Evolutionary conservation across 2,888 invertebrate genomes (phyloP).

Genomic region (Belgica antarctica): DNA sequence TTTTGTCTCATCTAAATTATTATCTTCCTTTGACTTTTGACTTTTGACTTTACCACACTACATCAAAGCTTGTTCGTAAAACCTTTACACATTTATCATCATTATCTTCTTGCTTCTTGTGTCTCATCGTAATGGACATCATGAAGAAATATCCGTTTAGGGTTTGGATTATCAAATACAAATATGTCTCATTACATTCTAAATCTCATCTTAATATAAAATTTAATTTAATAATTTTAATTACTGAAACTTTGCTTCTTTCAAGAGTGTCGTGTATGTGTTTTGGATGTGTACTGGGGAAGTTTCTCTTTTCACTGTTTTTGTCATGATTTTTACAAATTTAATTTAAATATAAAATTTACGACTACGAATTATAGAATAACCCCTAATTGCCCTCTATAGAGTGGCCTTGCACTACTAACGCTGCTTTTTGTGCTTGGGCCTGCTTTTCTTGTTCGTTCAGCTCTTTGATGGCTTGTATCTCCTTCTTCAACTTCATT

Average conservation of each 20-base stretch:
- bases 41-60: neutral
- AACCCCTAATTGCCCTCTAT: conserved; percentile 43
- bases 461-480: conserved; percentile 95
- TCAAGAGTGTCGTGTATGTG: neutral
- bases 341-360: conserved; percentile 42
- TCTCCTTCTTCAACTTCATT: conserved; percentile 98
- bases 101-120: neutral
- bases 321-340: conserved; percentile 34
- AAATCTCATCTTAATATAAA: conserved; percentile 1
- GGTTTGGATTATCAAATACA: neutral
- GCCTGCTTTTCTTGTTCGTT: conserved; percentile 97
- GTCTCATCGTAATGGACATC: neutral
- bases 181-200: conserved; percentile 12
- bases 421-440: conserved; percentile 85
- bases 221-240: conserved; percentile 17
- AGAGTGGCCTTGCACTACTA: conserved; percentile 58
- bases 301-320: conserved; percentile 1
- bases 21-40: neutral
- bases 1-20: neutral
- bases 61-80: neutral
- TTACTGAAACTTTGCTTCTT: conserved; percentile 18
- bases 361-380: conserved; percentile 34
- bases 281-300: neutral
- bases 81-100: no score
- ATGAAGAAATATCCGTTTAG: neutral